phyloP scores from a whole-genome alignment of 2,797 vertebrate genomes.

The Rhodeus uyekii region DNA sequence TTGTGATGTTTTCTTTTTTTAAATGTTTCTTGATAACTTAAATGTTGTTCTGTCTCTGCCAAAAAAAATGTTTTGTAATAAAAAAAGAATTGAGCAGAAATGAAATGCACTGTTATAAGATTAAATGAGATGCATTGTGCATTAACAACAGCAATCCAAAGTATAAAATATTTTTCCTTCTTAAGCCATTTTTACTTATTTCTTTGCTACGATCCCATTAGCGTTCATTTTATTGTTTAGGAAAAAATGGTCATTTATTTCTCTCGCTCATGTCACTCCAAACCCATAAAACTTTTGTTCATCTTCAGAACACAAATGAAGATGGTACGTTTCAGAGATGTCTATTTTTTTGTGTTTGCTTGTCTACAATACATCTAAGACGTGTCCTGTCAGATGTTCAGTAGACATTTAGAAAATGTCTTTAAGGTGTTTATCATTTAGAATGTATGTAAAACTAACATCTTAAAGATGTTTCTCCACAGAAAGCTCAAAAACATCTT shows the following conservation, averaged over 20 bases:
- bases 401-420: no score
- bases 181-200: background rate
- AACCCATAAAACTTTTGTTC: no score
- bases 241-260: background rate
- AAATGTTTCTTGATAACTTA: conserved; percentile 27
- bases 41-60: conserved; percentile 51
- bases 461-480: no score
- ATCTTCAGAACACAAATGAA: no score
- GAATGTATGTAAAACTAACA: no score
- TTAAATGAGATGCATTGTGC: conserved; percentile 35
- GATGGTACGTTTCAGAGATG: no score
- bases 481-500: no score
- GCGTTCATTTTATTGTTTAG: background rate
- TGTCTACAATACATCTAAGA: no score
- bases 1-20: conserved; percentile 50
- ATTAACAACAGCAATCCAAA: conserved; percentile 47
- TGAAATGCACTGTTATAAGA: conserved; percentile 45
- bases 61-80: conserved; percentile 48
- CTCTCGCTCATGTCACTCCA: no score
- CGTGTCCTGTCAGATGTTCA: no score
- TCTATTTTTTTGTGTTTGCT: no score
- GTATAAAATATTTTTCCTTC: conserved; percentile 23
- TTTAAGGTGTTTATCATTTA: no score
- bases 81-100: conserved; percentile 63
- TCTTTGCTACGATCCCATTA: background rate